Evolutionary conservation across 2,888 invertebrate genomes (phyloP).

Genomic region (Cataglyphis albicans): DNA sequence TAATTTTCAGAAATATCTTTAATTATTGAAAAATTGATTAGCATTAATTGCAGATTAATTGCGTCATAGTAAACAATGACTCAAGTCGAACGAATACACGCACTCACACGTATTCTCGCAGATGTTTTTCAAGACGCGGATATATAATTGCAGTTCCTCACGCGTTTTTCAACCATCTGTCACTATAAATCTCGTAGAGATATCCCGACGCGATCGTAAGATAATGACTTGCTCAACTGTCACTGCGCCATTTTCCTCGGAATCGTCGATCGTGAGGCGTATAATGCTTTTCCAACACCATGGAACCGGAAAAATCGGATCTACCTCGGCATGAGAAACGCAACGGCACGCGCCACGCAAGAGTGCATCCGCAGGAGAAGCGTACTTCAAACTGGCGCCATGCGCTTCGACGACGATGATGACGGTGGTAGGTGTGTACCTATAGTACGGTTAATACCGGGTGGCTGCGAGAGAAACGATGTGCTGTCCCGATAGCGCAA

Average conservation of each 20-base stretch:
- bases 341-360: conserved; percentile 59
- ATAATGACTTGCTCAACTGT: neutral
- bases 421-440: conserved; percentile 80
- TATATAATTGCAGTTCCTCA: neutral
- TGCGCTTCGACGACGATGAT: conserved; percentile 81
- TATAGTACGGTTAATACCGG: conserved; percentile 79
- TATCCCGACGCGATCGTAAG: neutral
- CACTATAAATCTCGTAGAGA: neutral
- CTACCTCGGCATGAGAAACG: conserved; percentile 9
- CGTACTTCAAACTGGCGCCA: conserved; percentile 86
- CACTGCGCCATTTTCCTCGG: neutral
- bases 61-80: neutral
- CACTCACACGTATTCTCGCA: neutral
- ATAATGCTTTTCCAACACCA: neutral
- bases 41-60: neutral
- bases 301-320: conserved; percentile 52
- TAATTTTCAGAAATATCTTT: neutral
- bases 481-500: conserved; percentile 64
- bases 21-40: neutral
- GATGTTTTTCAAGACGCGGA: neutral
- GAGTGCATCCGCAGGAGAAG: conserved; percentile 85
- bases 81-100: neutral
- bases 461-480: conserved; percentile 66
- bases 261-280: neutral
- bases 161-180: neutral